These are phyloP conservation scores for Syngnathus typhle DNA, from an alignment of 2,113 vertebrate genomes.

Conservation along the genomic window DNA sequence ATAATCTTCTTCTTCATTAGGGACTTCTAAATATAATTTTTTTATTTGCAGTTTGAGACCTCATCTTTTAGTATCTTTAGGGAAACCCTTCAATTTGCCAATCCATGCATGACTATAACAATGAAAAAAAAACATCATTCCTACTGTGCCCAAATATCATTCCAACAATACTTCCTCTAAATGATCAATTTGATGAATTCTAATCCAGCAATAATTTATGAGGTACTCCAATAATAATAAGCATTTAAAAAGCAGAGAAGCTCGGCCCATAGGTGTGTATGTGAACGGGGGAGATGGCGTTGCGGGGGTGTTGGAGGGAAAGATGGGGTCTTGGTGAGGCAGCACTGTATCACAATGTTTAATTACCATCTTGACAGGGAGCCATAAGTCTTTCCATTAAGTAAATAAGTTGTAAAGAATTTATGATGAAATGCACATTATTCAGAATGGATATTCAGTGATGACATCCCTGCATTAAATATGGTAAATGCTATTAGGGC, in stretches of 20 bases:
- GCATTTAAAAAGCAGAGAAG: conserved; percentile 67
- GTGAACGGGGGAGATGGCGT: conserved; percentile 25
- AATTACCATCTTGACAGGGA: conserved; percentile 85
- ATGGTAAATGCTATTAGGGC: conserved; percentile 90
- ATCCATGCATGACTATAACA: conserved; percentile 53
- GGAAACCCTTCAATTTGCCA: conserved; percentile 26
- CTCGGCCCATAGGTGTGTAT: conserved; percentile 29
- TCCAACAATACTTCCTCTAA: conserved; percentile 50
- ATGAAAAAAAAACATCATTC: conserved; percentile 29
- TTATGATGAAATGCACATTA: conserved; percentile 98
- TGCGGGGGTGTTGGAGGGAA: conserved; percentile 41
- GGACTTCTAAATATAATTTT: neutral
- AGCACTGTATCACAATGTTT: conserved; percentile 86
- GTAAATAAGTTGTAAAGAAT: conserved; percentile 96
- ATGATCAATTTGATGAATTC: conserved; percentile 61
- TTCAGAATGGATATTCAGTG: conserved; percentile 87
- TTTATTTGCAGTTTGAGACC: conserved; percentile 26
- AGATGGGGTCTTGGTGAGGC: conserved; percentile 71
- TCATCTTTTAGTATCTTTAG: conserved; percentile 23
- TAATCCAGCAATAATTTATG: conserved; percentile 69
- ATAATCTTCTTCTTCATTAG: conserved; percentile 13
- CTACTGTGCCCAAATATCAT: conserved; percentile 5
- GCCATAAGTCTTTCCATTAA: conserved; percentile 96
- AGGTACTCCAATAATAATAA: conserved; percentile 70
- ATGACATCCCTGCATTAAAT: conserved; percentile 97